Conservation (phyloP, 1,140 invertebrate genomes). For the Neotoxoptera formosana region DNA sequence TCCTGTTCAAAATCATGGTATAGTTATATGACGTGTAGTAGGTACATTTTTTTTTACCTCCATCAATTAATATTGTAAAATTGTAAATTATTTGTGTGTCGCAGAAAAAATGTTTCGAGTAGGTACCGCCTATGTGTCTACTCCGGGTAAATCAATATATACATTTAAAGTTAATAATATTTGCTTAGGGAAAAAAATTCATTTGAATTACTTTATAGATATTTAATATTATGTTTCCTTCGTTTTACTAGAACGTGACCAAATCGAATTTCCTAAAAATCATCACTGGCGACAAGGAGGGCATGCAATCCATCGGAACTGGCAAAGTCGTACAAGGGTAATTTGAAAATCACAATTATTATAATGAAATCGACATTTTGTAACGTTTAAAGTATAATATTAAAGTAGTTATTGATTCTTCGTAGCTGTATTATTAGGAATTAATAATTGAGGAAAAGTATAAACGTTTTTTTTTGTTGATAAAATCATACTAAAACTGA, state of each 20-base stretch:
- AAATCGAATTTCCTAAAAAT: constrained; percentile 54
- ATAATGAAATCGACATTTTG: background rate
- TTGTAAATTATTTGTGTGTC: no score
- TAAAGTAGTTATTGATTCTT: background rate
- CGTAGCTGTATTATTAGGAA: background rate
- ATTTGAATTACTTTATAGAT: background rate
- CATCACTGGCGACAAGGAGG: constrained; percentile 47
- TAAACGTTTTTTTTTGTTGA: background rate
- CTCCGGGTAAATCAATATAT: background rate
- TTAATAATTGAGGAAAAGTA: background rate
- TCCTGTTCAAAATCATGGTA: no score
- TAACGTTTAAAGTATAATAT: no score
- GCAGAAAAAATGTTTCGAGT: no score
- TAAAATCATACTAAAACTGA: background rate
- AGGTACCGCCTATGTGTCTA: background rate
- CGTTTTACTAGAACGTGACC: constrained; percentile 61
- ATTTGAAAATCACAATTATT: background rate
- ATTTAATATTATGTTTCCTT: background rate
- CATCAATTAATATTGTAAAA: no score
- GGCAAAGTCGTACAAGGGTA: constrained; percentile 58
- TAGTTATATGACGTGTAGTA: no score
- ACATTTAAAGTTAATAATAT: background rate
- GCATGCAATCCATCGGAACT: constrained; percentile 28
- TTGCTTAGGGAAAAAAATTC: background rate
- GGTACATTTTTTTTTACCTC: no score